Evolutionary conservation across 2,888 invertebrate genomes (phyloP).

Genomic region (Poecilus cupreus): DNA sequence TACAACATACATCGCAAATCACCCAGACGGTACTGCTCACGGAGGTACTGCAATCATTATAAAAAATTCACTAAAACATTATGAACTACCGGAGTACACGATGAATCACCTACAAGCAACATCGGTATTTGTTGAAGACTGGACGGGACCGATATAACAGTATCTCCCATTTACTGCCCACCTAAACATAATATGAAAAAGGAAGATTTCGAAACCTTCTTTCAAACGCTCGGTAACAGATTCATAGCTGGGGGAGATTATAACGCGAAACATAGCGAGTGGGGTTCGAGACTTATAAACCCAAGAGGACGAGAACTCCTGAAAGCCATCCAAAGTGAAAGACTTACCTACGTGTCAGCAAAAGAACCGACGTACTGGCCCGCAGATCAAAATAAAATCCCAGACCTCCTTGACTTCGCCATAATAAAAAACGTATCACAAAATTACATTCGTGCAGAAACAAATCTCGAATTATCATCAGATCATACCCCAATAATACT

Average conservation of each 20-base stretch:
- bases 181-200: constrained; percentile 29
- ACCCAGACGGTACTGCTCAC: constrained; percentile 33
- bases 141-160: not conserved
- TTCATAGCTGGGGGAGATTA: constrained; percentile 13
- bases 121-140: constrained; percentile 5
- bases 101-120: constrained; percentile 35
- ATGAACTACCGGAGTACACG: constrained; percentile 26
- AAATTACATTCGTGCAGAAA: too few species aligned
- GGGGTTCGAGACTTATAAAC: not conserved
- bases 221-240: constrained; percentile 22
- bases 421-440: too few species aligned
- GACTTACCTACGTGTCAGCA: not conserved
- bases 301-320: constrained; percentile 14
- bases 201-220: constrained; percentile 3
- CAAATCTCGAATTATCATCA: too few species aligned
- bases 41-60: constrained; percentile 34
- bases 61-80: constrained; percentile 9
- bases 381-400: constrained; percentile 1
- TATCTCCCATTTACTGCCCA: constrained; percentile 32
- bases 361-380: too few species aligned
- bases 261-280: constrained; percentile 16
- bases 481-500: too few species aligned
- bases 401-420: constrained; percentile 33
- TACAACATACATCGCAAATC: constrained; percentile 26
- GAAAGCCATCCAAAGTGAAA: constrained; percentile 18